A percentile compares a stretch with the other conserved stretches of the same genome.
Conservation (phyloP, 2,113 vertebrate genomes). For the Taurulus bubalis region DNA sequence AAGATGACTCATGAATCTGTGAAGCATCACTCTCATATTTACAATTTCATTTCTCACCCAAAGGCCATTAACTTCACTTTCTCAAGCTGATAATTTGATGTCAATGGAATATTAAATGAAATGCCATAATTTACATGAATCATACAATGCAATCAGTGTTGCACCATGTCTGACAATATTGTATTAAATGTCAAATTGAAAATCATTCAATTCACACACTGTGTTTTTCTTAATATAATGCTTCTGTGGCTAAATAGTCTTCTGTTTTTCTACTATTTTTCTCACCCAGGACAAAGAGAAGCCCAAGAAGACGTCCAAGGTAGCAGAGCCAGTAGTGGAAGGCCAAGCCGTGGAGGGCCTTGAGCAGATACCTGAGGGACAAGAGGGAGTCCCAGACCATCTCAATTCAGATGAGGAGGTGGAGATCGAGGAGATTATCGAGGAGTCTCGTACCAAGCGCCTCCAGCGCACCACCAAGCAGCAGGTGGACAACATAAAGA, state of each 20-base stretch:
- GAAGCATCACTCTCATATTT: constrained; percentile 11
- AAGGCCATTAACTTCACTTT: constrained; percentile 25
- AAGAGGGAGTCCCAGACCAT: constrained; percentile 80
- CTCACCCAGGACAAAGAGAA: constrained; percentile 91
- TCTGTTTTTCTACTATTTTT: constrained; percentile 42
- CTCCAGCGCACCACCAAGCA: constrained; percentile 92
- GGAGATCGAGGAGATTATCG: constrained; percentile 93
- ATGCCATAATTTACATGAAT: constrained; percentile 26
- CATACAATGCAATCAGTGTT: not conserved
- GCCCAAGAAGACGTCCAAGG: constrained; percentile 83
- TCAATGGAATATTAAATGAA: constrained; percentile 18
- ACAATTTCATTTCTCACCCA: constrained; percentile 3
- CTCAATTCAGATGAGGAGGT: constrained; percentile 93
- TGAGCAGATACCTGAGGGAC: constrained; percentile 75
- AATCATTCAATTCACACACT: constrained; percentile 5
- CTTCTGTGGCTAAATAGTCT: not conserved
- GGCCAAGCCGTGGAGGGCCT: constrained; percentile 78
- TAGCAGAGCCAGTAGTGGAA: constrained; percentile 79
- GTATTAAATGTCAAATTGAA: constrained; percentile 22
- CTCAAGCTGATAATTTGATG: constrained; percentile 14
- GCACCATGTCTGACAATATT: not conserved
- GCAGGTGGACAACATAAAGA: constrained; percentile 95
- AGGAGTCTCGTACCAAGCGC: constrained; percentile 94
- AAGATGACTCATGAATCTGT: not conserved
- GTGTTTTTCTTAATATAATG: not conserved